Conservation (phyloP, 2,797 vertebrate species). For the Toxotes lorentzi region DNA sequence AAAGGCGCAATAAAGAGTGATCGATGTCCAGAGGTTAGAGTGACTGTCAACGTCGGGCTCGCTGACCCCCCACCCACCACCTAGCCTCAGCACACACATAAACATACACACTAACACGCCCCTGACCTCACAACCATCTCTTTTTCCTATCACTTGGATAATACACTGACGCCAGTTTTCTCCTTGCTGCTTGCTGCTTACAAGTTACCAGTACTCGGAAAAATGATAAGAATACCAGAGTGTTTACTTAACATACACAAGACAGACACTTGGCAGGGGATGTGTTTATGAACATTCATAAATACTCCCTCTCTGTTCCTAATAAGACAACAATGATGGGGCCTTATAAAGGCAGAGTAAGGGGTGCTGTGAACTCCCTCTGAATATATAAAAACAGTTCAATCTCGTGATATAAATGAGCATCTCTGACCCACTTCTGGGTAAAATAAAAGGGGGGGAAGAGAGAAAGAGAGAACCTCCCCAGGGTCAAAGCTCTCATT, state of each 20-base stretch:
- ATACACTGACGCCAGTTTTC: conserved; percentile 17
- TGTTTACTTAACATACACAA: conserved; percentile 67
- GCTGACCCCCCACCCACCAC: conserved; percentile 18
- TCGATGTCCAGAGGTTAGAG: conserved; percentile 50
- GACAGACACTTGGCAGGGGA: conserved; percentile 64
- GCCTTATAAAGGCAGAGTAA: conserved; percentile 62
- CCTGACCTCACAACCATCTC: background rate
- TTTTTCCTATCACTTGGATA: conserved; percentile 8
- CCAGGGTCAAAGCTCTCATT: conserved; percentile 66
- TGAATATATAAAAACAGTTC: conserved; percentile 49
- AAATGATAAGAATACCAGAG: conserved; percentile 57
- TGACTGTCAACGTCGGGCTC: conserved; percentile 26
- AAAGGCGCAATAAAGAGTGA: conserved; percentile 60
- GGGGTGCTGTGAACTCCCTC: conserved; percentile 22
- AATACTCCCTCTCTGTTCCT: conserved; percentile 67
- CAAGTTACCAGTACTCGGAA: conserved; percentile 48
- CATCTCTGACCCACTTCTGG: conserved; percentile 66
- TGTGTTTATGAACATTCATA: conserved; percentile 65
- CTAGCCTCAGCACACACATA: conserved; percentile 1
- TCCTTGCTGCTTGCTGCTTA: conserved; percentile 29
- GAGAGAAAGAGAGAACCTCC: conserved; percentile 43
- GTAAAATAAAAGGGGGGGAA: conserved; percentile 1
- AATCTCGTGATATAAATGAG: conserved; percentile 51
- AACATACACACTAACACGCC: background rate
- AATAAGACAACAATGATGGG: conserved; percentile 65